A percentile compares a stretch with the other conserved stretches of the same genome.
These are phyloP conservation scores for Anoplolepis gracilipes DNA, from an alignment of 1,140 invertebrate genomes.

Conservation along the genomic window DNA sequence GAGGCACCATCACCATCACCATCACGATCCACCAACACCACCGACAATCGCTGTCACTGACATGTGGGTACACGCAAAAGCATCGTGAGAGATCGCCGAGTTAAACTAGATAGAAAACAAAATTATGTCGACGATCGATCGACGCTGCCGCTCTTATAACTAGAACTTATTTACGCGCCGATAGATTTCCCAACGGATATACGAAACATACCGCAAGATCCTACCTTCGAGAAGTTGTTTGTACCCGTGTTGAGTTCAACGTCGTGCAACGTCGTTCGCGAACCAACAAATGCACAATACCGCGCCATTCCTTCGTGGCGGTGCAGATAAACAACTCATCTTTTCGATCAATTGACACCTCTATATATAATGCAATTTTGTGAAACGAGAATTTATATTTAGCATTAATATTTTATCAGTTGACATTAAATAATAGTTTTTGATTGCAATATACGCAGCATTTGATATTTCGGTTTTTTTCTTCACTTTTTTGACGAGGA, in stretches of 20 bases:
- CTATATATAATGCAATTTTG: conserved; percentile 11
- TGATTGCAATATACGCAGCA: background rate
- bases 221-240: conserved; percentile 40
- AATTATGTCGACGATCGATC: conserved; percentile 61
- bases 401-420: background rate
- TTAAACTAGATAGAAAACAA: conserved; percentile 59
- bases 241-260: conserved; percentile 21
- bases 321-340: conserved; percentile 14
- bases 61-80: background rate
- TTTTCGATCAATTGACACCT: background rate
- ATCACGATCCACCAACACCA: background rate
- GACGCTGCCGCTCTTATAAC: conserved; percentile 33
- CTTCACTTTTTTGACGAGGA: no score
- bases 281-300: conserved; percentile 26
- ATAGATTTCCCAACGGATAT: conserved; percentile 63
- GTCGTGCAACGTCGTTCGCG: conserved; percentile 11
- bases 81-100: conserved; percentile 41
- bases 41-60: conserved; percentile 11
- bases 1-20: background rate
- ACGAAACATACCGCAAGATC: conserved; percentile 44
- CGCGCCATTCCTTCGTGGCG: conserved; percentile 28
- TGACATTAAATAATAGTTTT: background rate
- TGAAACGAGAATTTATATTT: background rate
- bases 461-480: no score
- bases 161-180: conserved; percentile 60